These are phyloP conservation scores for Trachemys scripta DNA, from an alignment of 2,113 vertebrate species.

Conservation along the genomic window DNA sequence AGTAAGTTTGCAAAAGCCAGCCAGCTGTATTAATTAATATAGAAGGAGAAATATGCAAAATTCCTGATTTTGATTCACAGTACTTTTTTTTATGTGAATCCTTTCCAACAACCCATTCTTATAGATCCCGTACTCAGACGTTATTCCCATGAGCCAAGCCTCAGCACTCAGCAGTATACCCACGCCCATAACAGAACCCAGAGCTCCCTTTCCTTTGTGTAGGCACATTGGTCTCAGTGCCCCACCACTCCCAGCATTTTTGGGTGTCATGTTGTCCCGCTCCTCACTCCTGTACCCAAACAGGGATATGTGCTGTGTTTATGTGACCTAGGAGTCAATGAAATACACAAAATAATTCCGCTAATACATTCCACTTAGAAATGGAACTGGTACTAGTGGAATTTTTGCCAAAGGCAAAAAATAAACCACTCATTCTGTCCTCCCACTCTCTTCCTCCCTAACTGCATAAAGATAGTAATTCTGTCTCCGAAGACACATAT, in stretches of 20 bases:
- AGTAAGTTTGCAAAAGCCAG: neutral
- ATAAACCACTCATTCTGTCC: neutral
- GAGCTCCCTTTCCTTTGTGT: neutral
- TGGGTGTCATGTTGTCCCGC: constrained; percentile 4
- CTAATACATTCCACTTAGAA: neutral
- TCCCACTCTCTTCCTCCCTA: neutral
- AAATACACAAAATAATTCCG: neutral
- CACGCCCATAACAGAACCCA: neutral
- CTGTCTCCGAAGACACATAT: neutral
- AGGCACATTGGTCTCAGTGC: neutral
- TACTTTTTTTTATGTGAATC: neutral
- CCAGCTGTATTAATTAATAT: neutral
- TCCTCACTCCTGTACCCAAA: neutral
- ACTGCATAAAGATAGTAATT: neutral
- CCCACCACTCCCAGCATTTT: neutral
- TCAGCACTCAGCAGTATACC: neutral
- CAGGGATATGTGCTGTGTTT: neutral
- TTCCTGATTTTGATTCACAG: neutral
- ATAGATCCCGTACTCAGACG: neutral
- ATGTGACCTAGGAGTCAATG: constrained; percentile 8
- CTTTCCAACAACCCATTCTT: neutral
- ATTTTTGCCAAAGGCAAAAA: neutral
- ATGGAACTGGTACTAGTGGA: neutral
- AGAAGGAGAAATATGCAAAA: neutral
- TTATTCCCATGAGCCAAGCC: neutral